Conservation (phyloP, 2,113 vertebrate species). For the Prunella himalayana region DNA sequence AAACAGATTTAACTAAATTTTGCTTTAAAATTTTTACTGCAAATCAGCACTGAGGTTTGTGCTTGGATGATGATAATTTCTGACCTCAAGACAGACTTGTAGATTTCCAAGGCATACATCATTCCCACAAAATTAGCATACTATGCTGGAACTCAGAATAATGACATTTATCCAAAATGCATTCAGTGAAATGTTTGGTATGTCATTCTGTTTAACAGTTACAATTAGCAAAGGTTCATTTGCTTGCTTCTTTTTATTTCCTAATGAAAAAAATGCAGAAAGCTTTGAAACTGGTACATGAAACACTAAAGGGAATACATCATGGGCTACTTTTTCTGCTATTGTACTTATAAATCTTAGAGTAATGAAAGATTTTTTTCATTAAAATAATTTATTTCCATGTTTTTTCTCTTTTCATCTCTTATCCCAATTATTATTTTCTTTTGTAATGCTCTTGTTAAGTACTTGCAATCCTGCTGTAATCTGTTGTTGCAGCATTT, state of each 20-base stretch:
- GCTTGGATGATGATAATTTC: neutral
- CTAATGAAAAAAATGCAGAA: neutral
- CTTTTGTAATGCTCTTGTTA: slow-evolving; percentile 30
- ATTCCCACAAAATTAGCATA: neutral
- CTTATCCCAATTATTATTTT: slow-evolving; percentile 35
- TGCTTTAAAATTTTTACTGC: neutral
- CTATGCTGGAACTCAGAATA: neutral
- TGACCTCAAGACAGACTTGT: neutral
- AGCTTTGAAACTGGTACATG: neutral
- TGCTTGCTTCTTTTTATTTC: neutral
- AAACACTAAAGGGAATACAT: neutral
- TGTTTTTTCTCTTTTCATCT: neutral
- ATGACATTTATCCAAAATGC: neutral
- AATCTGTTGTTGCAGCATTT: slow-evolving; percentile 60
- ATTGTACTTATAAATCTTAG: neutral
- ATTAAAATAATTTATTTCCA: slow-evolving; percentile 23
- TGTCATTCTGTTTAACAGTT: neutral
- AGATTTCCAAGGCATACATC: neutral
- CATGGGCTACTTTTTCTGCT: neutral
- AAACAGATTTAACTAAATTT: neutral
- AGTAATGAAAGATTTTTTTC: neutral
- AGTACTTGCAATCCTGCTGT: slow-evolving; percentile 33
- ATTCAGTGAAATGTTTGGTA: neutral
- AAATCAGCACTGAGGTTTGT: neutral
- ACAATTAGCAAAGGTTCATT: neutral